A percentile compares a stretch with the other conserved stretches of the same genome.
Conservation (phyloP, 2,113 vertebrate genomes). For the Thermophis baileyi region DNA sequence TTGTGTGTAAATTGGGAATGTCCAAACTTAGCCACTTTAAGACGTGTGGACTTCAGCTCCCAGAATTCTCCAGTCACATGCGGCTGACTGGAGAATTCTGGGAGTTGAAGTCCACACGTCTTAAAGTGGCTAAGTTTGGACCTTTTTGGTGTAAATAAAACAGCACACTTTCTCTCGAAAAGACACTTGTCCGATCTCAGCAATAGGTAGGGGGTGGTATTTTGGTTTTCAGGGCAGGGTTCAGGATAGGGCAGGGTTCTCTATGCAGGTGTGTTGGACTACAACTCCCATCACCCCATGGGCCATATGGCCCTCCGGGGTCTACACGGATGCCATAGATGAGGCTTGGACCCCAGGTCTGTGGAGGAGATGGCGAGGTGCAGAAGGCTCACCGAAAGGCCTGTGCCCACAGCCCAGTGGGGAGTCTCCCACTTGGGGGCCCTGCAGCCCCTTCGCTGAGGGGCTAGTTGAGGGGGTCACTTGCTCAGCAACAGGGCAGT, state of each 20-base stretch:
- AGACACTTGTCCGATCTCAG: neutral
- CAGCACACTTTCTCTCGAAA: no score
- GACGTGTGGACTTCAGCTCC: no score
- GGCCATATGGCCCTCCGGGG: neutral
- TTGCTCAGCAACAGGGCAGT: no score
- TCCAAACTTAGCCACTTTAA: accelerated
- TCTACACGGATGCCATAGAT: neutral
- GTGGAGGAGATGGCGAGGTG: neutral
- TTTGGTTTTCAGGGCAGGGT: neutral
- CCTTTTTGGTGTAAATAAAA: no score
- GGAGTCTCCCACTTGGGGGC: neutral
- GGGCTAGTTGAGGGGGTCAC: no score
- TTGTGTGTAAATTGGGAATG: accelerated
- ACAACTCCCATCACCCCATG: neutral
- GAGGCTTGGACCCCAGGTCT: neutral
- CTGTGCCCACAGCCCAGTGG: neutral
- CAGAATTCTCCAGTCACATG: no score
- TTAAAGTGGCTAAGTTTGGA: no score
- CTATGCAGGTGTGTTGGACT: neutral
- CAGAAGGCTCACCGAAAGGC: neutral
- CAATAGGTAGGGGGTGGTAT: neutral
- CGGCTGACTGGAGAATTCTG: no score
- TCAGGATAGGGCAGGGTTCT: neutral
- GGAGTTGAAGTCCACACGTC: no score
- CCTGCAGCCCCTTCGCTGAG: no score